Evolutionary conservation across 2,113 vertebrate species (phyloP).

Genomic region (Atrichornis clamosus): DNA sequence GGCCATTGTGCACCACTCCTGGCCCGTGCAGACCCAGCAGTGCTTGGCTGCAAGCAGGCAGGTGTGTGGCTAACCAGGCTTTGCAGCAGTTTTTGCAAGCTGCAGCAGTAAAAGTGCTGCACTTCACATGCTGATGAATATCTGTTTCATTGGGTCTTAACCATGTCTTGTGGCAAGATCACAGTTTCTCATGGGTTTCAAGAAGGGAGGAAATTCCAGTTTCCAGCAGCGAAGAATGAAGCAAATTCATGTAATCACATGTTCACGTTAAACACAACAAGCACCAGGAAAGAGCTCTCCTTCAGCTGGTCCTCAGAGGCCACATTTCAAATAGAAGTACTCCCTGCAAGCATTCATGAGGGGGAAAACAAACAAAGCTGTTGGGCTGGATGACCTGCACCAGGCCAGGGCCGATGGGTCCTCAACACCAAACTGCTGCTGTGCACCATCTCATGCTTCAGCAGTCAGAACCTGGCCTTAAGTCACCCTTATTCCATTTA

Average conservation of each 20-base stretch:
- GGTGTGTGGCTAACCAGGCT: neutral
- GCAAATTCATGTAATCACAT: neutral
- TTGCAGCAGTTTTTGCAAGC: neutral
- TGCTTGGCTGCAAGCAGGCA: neutral
- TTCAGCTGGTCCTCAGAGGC: neutral
- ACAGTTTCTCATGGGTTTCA: neutral
- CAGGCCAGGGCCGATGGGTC: neutral
- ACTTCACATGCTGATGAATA: neutral
- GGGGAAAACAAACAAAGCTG: neutral
- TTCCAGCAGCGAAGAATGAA: conserved; percentile 24
- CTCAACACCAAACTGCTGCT: neutral
- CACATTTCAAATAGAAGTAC: neutral
- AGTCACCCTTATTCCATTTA: neutral
- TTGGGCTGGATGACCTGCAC: neutral
- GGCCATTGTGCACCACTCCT: neutral
- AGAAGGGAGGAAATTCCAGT: conserved; percentile 21
- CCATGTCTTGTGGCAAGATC: neutral
- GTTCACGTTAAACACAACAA: neutral
- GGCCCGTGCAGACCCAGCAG: neutral
- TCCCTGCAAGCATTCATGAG: neutral
- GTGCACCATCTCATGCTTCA: rapidly evolving
- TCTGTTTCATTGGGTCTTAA: neutral
- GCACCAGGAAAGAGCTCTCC: neutral
- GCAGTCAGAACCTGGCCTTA: neutral
- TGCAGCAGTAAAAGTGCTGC: neutral